Evolutionary conservation across 2,888 invertebrate species (phyloP).

Genomic region (Rapana venosa): DNA sequence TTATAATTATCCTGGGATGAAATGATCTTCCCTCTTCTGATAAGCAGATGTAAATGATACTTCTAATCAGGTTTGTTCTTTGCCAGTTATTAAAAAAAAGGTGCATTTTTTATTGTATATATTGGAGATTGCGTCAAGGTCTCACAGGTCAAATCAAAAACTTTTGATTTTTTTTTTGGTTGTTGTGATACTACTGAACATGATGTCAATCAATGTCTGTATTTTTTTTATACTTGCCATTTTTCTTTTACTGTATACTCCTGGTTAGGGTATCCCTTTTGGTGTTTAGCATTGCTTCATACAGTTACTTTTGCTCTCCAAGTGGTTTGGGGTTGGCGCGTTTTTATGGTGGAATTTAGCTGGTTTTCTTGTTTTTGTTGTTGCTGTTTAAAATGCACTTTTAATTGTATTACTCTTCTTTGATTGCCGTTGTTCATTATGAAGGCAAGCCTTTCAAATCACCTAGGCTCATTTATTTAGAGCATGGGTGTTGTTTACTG

Average conservation of each 20-base stretch:
- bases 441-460: too few species aligned
- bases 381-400: too few species aligned
- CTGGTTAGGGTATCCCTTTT: background rate
- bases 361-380: too few species aligned
- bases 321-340: too few species aligned
- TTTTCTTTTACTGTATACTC: background rate
- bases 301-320: too few species aligned
- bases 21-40: background rate
- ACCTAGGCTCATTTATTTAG: background rate
- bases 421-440: too few species aligned
- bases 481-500: background rate
- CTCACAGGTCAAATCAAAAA: background rate
- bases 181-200: background rate
- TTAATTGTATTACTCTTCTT: too few species aligned
- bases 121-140: background rate
- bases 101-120: background rate
- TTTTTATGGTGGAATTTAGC: too few species aligned
- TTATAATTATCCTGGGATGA: background rate
- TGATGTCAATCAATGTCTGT: background rate
- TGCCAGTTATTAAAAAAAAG: background rate
- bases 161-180: background rate
- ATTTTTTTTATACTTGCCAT: background rate
- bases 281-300: background rate
- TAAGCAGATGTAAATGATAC: background rate
- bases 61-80: background rate